A percentile compares a stretch with the other conserved stretches of the same genome.
Evolutionary conservation across 1,140 invertebrate genomes (phyloP).

Genomic region (Drosophila ficusphila): DNA sequence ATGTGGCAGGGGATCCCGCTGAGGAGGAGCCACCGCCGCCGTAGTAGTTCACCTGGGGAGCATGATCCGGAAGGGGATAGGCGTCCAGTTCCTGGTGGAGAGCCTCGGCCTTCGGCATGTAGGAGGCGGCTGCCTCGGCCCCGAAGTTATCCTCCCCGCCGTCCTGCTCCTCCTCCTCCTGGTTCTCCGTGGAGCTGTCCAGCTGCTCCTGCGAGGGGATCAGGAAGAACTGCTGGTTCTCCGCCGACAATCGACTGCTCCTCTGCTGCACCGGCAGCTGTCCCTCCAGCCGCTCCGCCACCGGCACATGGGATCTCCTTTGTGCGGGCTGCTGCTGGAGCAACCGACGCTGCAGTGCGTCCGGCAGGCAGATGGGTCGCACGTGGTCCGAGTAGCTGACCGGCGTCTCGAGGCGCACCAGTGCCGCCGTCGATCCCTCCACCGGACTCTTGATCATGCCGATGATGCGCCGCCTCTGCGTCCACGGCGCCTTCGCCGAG

Average conservation of each 20-base stretch:
- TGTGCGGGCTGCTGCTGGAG: constrained; percentile 60
- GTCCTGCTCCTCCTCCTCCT: constrained; percentile 26
- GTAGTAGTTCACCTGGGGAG: constrained; percentile 77
- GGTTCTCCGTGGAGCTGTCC: constrained; percentile 35
- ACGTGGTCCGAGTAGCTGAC: constrained; percentile 92
- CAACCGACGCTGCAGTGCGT: constrained; percentile 76
- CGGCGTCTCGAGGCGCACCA: constrained; percentile 91
- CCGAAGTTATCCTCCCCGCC: constrained; percentile 16
- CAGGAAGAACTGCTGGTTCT: constrained; percentile 79
- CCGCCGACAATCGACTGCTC: constrained; percentile 55
- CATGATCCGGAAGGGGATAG: constrained; percentile 73
- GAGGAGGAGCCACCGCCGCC: constrained; percentile 5
- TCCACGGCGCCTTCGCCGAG: constrained; percentile 92
- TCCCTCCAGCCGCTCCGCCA: constrained; percentile 70
- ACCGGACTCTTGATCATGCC: constrained; percentile 96
- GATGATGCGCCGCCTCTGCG: constrained; percentile 91
- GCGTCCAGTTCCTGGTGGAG: constrained; percentile 59
- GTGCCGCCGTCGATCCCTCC: constrained; percentile 92
- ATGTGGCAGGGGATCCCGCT: neutral
- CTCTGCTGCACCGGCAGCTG: constrained; percentile 50
- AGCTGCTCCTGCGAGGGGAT: constrained; percentile 56
- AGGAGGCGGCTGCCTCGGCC: constrained; percentile 49
- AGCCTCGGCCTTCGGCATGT: constrained; percentile 75
- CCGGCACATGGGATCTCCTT: constrained; percentile 64
- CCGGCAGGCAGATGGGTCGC: constrained; percentile 91